Conservation (phyloP, 2,113 vertebrate genomes). For the Toxotes chatareus region DNA sequence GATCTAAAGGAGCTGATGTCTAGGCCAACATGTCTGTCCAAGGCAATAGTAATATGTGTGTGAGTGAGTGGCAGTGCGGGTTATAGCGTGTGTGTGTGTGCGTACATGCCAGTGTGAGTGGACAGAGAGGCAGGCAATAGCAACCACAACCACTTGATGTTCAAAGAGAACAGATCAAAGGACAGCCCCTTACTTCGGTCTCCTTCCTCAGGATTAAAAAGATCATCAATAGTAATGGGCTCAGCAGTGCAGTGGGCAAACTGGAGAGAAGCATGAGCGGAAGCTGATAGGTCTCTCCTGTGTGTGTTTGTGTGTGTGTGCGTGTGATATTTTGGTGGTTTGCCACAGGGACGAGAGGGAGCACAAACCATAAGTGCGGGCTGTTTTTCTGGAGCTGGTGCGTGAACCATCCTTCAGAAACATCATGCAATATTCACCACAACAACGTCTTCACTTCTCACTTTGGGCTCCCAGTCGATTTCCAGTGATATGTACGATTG, state of each 20-base stretch:
- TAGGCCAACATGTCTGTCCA: constrained; percentile 37
- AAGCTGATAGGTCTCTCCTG: constrained; percentile 49
- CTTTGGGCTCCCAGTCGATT: constrained; percentile 44
- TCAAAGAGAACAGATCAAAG: constrained; percentile 80
- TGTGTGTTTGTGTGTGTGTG: neutral
- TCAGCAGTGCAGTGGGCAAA: constrained; percentile 55
- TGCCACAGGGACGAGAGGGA: constrained; percentile 51
- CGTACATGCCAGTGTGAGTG: constrained; percentile 21
- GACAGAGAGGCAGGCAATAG: constrained; percentile 31
- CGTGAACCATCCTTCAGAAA: constrained; percentile 54
- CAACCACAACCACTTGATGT: constrained; percentile 61
- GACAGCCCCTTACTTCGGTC: constrained; percentile 45
- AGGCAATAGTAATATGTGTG: constrained; percentile 18
- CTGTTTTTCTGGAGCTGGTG: constrained; percentile 50
- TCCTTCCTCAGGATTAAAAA: constrained; percentile 72
- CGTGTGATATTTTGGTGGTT: constrained; percentile 48
- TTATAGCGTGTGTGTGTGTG: constrained; percentile 3
- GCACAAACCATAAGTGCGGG: constrained; percentile 49
- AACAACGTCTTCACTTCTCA: constrained; percentile 63
- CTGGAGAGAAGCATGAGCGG: constrained; percentile 30
- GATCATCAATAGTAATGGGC: constrained; percentile 77
- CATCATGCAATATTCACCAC: constrained; percentile 74
- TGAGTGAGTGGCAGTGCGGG: neutral
- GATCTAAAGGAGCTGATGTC: constrained; percentile 63
- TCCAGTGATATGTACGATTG: constrained; percentile 44